Conservation (phyloP, 1,140 invertebrate species). For the Euschistus heros region DNA sequence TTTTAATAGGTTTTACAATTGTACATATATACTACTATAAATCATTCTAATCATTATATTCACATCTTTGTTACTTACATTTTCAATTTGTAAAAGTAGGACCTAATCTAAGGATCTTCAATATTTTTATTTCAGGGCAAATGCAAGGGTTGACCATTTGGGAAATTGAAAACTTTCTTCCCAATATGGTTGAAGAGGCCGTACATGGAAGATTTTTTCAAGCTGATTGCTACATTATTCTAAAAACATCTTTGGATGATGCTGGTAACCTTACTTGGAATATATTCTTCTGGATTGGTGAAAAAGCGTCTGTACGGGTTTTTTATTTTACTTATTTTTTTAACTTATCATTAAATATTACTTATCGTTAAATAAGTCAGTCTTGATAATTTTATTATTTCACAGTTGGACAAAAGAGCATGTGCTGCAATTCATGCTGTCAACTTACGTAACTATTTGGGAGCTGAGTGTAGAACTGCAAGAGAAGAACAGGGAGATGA, state of each 20-base stretch:
- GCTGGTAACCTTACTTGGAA: slow-evolving; percentile 80
- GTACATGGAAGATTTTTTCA: slow-evolving; percentile 98
- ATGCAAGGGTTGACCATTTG: slow-evolving; percentile 78
- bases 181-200: slow-evolving; percentile 56
- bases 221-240: slow-evolving; percentile 96
- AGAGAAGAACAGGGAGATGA: slow-evolving; percentile 96
- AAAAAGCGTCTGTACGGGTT: slow-evolving; percentile 72
- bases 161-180: slow-evolving; percentile 99
- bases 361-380: not conserved
- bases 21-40: no score
- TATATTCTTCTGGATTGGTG: slow-evolving; percentile 99
- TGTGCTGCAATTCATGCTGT: slow-evolving; percentile 99
- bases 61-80: no score
- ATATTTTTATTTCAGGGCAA: slow-evolving; percentile 43
- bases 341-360: not conserved
- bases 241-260: slow-evolving; percentile 84
- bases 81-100: no score
- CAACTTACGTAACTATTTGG: slow-evolving; percentile 90
- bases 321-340: not conserved
- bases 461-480: slow-evolving; percentile 92
- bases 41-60: no score
- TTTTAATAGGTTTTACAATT: no score
- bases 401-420: slow-evolving; percentile 88
- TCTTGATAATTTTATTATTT: slow-evolving; percentile 17
- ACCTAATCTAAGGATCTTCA: no score